Conservation (phyloP, 1,140 invertebrate genomes). For the Tribolium castaneum region DNA sequence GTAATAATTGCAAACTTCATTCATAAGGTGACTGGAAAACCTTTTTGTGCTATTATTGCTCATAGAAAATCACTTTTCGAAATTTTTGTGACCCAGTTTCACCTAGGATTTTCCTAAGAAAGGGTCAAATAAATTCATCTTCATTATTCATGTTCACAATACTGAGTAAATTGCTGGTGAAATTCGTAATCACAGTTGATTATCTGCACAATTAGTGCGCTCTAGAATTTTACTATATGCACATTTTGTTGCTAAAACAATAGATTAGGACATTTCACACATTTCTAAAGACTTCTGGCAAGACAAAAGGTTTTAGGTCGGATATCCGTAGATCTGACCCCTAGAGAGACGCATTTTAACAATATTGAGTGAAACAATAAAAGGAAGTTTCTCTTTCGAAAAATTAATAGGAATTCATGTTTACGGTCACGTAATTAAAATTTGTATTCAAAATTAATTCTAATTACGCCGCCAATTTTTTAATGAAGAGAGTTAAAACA, state of each 20-base stretch:
- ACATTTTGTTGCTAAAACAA: slow-evolving; percentile 8
- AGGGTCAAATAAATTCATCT: not conserved
- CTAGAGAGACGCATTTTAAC: not conserved
- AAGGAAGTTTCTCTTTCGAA: slow-evolving; percentile 22
- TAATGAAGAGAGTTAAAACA: not conserved
- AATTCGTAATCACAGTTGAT: not conserved
- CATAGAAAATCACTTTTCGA: too few relatives aligned
- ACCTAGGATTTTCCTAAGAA: too few relatives aligned
- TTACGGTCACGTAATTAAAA: not conserved
- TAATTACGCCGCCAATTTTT: not conserved
- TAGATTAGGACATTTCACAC: slow-evolving; percentile 14
- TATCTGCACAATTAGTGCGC: not conserved
- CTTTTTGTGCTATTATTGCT: too few relatives aligned
- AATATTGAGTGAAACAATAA: not conserved
- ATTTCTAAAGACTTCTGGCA: not conserved
- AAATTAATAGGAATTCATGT: not conserved
- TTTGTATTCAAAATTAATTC: not conserved
- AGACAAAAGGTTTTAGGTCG: slow-evolving; percentile 18
- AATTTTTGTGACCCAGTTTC: too few relatives aligned
- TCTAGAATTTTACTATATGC: not conserved
- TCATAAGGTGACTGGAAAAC: too few relatives aligned
- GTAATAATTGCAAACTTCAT: too few relatives aligned
- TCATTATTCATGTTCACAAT: not conserved
- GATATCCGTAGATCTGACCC: slow-evolving; percentile 5
- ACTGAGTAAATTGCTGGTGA: slow-evolving; percentile 32